These are phyloP conservation scores for Pelagia noctiluca DNA, from an alignment of 30 jellyfish, hydroid and myxozoan genomes.

Conservation along the genomic window DNA sequence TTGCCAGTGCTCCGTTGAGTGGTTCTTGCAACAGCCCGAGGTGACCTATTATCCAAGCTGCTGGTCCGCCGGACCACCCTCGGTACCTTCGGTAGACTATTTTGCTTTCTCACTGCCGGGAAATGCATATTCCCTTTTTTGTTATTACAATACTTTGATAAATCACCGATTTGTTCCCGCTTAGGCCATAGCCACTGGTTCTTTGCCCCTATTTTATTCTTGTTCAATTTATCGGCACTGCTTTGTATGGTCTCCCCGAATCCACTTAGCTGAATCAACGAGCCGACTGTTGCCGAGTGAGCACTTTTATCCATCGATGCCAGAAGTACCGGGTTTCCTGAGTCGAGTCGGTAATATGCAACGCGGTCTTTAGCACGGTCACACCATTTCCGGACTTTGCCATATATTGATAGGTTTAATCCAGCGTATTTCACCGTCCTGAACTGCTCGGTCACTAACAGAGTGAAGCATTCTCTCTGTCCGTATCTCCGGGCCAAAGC, in stretches of 20 bases:
- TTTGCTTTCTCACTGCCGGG: conserved; percentile 51
- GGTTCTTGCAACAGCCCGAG: too few relatives aligned
- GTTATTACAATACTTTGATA: conserved; percentile 14
- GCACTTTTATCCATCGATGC: conserved; percentile 49
- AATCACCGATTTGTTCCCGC: conserved; percentile 42
- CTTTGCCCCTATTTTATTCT: conserved; percentile 43
- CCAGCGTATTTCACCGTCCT: conserved; percentile 56
- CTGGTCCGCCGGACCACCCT: conserved; percentile 32
- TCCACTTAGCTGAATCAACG: conserved; percentile 63
- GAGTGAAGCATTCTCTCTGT: conserved; percentile 64
- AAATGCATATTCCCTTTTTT: conserved; percentile 15
- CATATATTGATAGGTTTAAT: conserved; percentile 55
- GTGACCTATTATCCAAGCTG: too few relatives aligned
- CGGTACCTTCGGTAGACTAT: conserved; percentile 25
- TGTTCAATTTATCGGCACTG: conserved; percentile 45
- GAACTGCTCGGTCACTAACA: conserved; percentile 65
- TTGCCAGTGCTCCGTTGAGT: conserved; percentile 8
- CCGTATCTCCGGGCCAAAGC: conserved; percentile 70
- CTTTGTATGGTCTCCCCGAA: conserved; percentile 61
- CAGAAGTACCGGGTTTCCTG: conserved; percentile 45
- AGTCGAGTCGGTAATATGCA: conserved; percentile 53
- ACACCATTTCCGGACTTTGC: conserved; percentile 74
- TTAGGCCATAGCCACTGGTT: conserved; percentile 76
- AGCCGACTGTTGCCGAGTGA: conserved; percentile 61
- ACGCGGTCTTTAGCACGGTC: conserved; percentile 77